phyloP scores from a whole-genome alignment of 2,888 invertebrate species.

The Malacosoma neustria region DNA sequence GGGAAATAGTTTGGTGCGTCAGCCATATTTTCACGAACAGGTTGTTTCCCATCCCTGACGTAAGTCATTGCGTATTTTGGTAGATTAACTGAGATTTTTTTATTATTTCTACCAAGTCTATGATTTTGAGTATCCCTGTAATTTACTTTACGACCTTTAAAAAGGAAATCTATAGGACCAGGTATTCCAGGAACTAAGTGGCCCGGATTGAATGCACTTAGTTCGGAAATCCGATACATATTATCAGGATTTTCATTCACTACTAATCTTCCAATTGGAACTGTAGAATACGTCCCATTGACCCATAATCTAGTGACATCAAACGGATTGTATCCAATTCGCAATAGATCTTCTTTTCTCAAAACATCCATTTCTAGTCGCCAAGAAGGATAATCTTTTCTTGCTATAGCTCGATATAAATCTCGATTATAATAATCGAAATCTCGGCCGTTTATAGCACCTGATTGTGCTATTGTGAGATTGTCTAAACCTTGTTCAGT shows the following conservation, averaged over 20 bases:
- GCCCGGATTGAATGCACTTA: conserved; percentile 54
- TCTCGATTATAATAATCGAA: conserved; percentile 89
- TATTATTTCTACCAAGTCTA: conserved; percentile 26
- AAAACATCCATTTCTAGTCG: conserved; percentile 53
- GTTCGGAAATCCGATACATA: conserved; percentile 66
- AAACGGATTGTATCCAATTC: conserved; percentile 50
- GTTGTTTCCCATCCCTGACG: conserved; percentile 24
- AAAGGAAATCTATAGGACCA: conserved; percentile 64
- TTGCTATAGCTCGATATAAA: conserved; percentile 86
- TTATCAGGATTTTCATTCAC: conserved; percentile 64
- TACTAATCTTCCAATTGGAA: conserved; percentile 61
- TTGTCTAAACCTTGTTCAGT: conserved; percentile 89
- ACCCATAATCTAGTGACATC: conserved; percentile 58
- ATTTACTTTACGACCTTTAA: conserved; percentile 58
- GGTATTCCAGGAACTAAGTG: conserved; percentile 56
- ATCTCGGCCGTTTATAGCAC: conserved; percentile 77
- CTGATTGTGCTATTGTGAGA: conserved; percentile 77
- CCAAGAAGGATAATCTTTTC: conserved; percentile 69
- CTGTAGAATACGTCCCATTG: conserved; percentile 55
- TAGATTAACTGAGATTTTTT: conserved; percentile 24
- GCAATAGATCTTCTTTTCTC: conserved; percentile 42
- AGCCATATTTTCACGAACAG: conserved; percentile 20
- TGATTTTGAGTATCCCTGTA: conserved; percentile 73
- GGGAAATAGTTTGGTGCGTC: conserved; percentile 30
- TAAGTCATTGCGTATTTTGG: conserved; percentile 23